Percentiles rank a stretch among this genome's conserved stretches.
Evolutionary conservation across 2,113 vertebrate species (phyloP).

Genomic region (Fregetta grallaria): DNA sequence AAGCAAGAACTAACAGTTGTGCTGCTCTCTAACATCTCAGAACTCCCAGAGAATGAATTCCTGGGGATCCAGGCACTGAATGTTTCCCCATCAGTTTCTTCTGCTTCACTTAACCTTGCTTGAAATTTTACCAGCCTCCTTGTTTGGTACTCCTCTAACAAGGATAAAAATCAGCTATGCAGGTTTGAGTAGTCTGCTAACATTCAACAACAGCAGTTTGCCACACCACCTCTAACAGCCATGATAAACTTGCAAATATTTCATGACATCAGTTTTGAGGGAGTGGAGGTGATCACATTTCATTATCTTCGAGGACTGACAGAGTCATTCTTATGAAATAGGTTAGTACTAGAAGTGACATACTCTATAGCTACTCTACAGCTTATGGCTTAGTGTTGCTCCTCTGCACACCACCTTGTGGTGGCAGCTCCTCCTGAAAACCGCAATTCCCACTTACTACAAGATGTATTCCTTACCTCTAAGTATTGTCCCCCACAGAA

Average conservation of each 20-base stretch:
- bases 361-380: accelerated
- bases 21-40: not conserved
- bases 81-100: not conserved
- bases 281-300: not conserved
- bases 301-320: not conserved
- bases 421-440: not conserved
- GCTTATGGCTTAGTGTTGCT: accelerated
- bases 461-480: not conserved
- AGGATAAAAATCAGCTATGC: not conserved
- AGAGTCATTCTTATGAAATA: accelerated
- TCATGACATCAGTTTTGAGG: accelerated
- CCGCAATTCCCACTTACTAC: not conserved
- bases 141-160: not conserved
- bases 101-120: not conserved
- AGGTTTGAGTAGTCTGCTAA: not conserved
- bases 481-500: not conserved
- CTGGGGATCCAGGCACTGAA: not conserved
- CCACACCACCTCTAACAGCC: not conserved
- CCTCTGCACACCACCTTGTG: not conserved
- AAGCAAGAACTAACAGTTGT: too few relatives aligned
- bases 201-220: not conserved
- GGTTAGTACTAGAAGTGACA: accelerated
- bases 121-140: not conserved
- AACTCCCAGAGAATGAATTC: not conserved
- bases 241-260: not conserved